Evolutionary conservation across 2,113 vertebrate species (phyloP).

Genomic region (cattle (Bos taurus)): DNA sequence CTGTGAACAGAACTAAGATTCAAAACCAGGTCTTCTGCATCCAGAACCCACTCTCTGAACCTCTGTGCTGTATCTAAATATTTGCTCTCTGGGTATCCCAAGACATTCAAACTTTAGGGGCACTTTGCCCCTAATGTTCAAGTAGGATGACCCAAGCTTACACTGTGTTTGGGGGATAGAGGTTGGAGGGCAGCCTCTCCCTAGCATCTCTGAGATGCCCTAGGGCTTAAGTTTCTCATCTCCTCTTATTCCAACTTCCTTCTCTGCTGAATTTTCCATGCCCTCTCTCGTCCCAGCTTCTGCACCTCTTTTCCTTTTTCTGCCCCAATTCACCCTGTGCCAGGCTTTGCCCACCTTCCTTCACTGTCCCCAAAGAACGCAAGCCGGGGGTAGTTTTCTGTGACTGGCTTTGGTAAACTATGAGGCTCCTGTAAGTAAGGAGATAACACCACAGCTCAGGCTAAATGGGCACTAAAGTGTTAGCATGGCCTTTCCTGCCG

Average conservation of each 20-base stretch:
- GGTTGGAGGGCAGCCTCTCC: neutral
- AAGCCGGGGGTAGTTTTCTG: neutral
- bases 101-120: neutral
- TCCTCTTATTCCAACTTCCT: neutral
- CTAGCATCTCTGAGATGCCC: neutral
- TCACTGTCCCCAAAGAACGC: neutral
- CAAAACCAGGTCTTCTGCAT: neutral
- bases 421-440: neutral
- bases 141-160: neutral
- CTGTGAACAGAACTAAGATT: neutral
- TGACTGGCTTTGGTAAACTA: accelerated
- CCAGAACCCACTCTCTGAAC: neutral
- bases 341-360: neutral
- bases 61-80: neutral
- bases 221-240: neutral
- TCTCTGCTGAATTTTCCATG: neutral
- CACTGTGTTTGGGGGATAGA: neutral
- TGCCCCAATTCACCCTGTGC: neutral
- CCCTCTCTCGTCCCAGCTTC: neutral
- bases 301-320: neutral
- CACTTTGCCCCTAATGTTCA: neutral
- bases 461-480: neutral
- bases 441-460: no score
- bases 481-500: accelerated
- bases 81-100: neutral